These are phyloP conservation scores for Serripes groenlandicus DNA, from an alignment of 2,888 invertebrate genomes.

Conservation along the genomic window DNA sequence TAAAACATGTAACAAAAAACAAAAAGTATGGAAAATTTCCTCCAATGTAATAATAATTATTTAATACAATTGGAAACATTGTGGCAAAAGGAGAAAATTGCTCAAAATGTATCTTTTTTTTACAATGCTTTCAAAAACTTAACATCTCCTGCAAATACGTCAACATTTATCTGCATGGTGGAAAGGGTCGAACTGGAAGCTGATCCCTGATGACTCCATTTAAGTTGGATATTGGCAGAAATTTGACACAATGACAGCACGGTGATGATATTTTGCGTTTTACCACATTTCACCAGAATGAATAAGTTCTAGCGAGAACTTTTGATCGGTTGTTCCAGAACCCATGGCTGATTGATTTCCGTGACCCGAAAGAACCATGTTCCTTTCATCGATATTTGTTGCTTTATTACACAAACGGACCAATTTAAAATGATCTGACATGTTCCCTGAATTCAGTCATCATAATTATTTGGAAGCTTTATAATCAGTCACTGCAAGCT, in stretches of 20 bases:
- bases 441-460: slow-evolving; percentile 19
- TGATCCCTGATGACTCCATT: slow-evolving; percentile 17
- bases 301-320: not conserved
- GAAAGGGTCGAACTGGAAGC: slow-evolving; percentile 6
- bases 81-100: not conserved
- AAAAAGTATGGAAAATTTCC: too few species aligned
- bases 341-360: slow-evolving; percentile 19
- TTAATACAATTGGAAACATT: too few species aligned
- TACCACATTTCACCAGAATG: slow-evolving; percentile 11
- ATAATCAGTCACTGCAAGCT: slow-evolving; percentile 37
- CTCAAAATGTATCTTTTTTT: not conserved
- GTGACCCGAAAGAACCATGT: not conserved
- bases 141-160: not conserved
- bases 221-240: slow-evolving; percentile 18
- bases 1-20: too few species aligned
- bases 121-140: not conserved
- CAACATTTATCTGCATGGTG: too few species aligned
- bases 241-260: slow-evolving; percentile 25
- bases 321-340: not conserved
- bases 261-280: slow-evolving; percentile 13
- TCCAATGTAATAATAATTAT: too few species aligned
- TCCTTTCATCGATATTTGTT: not conserved
- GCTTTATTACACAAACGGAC: not conserved
- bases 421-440: slow-evolving; percentile 5
- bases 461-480: slow-evolving; percentile 40